Base-by-base conservation (phyloP, 92 coral and sea anemone species). In the Phenganax marumi region DNA sequence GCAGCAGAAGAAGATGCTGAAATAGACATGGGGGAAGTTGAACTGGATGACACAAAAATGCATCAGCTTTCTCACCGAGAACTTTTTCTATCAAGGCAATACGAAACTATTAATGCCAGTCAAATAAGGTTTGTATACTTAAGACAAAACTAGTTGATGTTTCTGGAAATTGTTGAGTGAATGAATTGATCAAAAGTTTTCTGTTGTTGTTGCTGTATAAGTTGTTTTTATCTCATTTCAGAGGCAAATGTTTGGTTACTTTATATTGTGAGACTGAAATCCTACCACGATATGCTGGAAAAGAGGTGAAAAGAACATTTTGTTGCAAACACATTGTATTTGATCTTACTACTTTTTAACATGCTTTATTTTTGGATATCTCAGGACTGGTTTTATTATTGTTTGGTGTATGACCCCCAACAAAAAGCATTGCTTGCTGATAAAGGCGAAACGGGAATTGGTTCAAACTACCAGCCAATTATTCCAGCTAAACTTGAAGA, bases 361-460 rank as follows among this genome's bases (percentile, higher is more conserved):
- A 10, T 48, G 6, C 10, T 73, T 10, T 64, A n/a, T 14, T 48
- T n/a, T 52, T 26, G 50, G 2, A 52, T 73, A 50, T 61, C 43
- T 62, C 82, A 95, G 98, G 98, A 95, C 86, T 95, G 98, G 98
- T 95, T 95, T 83, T 92, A 94, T 18, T 95, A 95, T 68, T 95
- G 93, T 72, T 80, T 95, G 84, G 98, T 95, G 66, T 95, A 95
- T 68, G 98, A 95, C 75, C 98, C 98, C 11, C 98, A 95, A 83
- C 98, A 92, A 80, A 95, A 95, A 68, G 91, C 98, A 13, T 86
- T 95, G 46, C 89, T 95, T 13, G 97, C 98, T 61, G 98, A 95
- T 85, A 84, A 92, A 85, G 98, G 98, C 52, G 98, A 95, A 72
- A 95, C 90, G 86, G 98, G 98, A 3, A 91, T 95, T 8, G 98